Base-by-base conservation (phyloP, 2,888 invertebrate genomes). In the Galerucella pusilla region DNA sequence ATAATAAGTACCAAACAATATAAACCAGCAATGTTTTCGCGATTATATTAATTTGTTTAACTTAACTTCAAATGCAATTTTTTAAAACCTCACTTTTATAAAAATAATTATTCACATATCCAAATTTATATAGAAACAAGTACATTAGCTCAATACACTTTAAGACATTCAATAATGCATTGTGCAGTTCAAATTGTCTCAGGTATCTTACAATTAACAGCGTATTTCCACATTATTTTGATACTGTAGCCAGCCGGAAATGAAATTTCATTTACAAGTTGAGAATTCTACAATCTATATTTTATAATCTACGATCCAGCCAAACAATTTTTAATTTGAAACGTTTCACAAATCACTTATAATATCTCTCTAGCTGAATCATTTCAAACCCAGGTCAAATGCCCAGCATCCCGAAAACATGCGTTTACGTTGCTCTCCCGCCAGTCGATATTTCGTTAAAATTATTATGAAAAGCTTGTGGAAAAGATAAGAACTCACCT, bases 361-460 rank as follows among this genome's bases (percentile, higher is more conserved):
- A 20, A 42, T 35, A 35, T 35, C 35, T 35, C 45, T 20, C 1
- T 20, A n/a, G 25, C 25, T 25, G 25, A 20, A 70, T 52, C 63
- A 61, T 64, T 54, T 70, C 12, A 64, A 54, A 70, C 63, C 70
- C 63, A 63, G 70, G 70, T 70, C 70, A 70, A 64, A 70, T 70
- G 63, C 70, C 71, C 72, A 72, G 72, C 65, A 72, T 72, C 72
- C 49, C 60, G 16, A 60, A 66, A 64, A 66, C 66, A 72, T 66
- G 66, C 71, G 66, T 66, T 71, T 59, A 65, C 66, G 59, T 59
- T 71, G 57, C 16, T 57, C 66, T 66, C 71, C 72, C 72, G 71
- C 71, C 66, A 64, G 46, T 42, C 66, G n/a, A 71, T 46, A 66
- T 46, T 49, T 59, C 28, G 16, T 11, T 12, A 46, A 49, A 25